Percentiles rank a stretch among this genome's conserved stretches.
Evolutionary conservation across 2,888 invertebrate species (phyloP).

Genomic region (Lochmaea capreae): DNA sequence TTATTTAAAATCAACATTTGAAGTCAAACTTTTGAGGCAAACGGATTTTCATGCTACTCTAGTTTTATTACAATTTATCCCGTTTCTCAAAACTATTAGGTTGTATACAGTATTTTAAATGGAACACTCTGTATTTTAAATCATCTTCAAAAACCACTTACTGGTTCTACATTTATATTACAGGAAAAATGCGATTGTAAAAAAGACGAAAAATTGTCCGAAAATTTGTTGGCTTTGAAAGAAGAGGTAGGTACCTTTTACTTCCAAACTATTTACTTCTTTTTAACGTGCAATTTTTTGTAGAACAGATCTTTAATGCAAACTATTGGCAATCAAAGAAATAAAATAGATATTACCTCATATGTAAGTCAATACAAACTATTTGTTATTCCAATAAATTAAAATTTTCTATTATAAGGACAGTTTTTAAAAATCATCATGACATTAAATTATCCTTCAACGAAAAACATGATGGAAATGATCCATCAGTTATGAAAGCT

Average conservation of each 20-base stretch:
- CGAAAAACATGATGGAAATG: no score
- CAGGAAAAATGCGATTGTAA: slow-evolving; percentile 9
- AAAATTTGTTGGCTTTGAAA: slow-evolving; percentile 45
- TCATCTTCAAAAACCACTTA: no score
- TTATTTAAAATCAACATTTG: no score
- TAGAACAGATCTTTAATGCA: slow-evolving; percentile 50
- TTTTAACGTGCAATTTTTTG: slow-evolving; percentile 36
- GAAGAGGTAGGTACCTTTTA: slow-evolving; percentile 51
- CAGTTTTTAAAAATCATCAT: no score
- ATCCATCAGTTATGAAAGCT: no score
- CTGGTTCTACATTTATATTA: background rate
- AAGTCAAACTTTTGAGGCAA: background rate
- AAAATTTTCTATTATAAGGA: no score
- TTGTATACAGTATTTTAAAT: no score
- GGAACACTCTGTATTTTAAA: no score
- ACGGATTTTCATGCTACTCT: background rate
- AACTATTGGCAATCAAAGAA: slow-evolving; percentile 44
- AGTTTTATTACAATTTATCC: background rate
- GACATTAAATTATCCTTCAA: no score
- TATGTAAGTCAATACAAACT: slow-evolving; percentile 45
- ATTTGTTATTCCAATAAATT: background rate
- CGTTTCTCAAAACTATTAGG: no score
- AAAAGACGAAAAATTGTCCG: slow-evolving; percentile 46
- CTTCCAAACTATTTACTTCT: slow-evolving; percentile 12
- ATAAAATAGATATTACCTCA: slow-evolving; percentile 40